These are phyloP conservation scores for Yasuhikotakia modesta DNA, from an alignment of 2,797 vertebrate species.

Conservation along the genomic window DNA sequence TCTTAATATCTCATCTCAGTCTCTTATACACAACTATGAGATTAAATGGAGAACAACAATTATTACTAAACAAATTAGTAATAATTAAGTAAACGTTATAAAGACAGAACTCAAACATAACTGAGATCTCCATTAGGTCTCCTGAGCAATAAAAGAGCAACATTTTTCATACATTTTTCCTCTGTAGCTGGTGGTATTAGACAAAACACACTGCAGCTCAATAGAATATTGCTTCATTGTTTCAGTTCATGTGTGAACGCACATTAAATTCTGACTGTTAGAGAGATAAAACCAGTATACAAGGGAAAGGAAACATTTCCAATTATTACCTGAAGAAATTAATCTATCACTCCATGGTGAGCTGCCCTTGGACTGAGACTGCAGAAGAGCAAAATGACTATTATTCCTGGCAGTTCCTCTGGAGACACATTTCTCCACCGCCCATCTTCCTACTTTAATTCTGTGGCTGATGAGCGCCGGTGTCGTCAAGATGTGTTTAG, in stretches of 20 bases:
- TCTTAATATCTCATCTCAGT: too few relatives aligned
- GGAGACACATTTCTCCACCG: slow-evolving; percentile 43
- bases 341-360: slow-evolving; percentile 42
- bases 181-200: background rate
- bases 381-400: slow-evolving; percentile 41
- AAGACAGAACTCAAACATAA: background rate
- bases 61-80: too few relatives aligned
- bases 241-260: slow-evolving; percentile 32
- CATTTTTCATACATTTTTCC: background rate
- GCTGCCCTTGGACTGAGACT: slow-evolving; percentile 25
- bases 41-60: too few relatives aligned
- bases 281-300: slow-evolving; percentile 13
- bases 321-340: slow-evolving; percentile 69
- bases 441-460: slow-evolving; percentile 31
- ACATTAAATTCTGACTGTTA: slow-evolving; percentile 36
- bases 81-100: too few relatives aligned
- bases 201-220: slow-evolving; percentile 9
- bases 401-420: slow-evolving; percentile 56
- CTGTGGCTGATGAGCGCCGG: slow-evolving; percentile 27
- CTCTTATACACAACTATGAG: too few relatives aligned
- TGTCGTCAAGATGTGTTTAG: slow-evolving; percentile 40
- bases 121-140: background rate
- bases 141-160: background rate
- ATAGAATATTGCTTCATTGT: slow-evolving; percentile 26
- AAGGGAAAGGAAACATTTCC: slow-evolving; percentile 65